Evolutionary conservation across 2,797 vertebrate genomes (phyloP).

Genomic region (Limosa lapponica): DNA sequence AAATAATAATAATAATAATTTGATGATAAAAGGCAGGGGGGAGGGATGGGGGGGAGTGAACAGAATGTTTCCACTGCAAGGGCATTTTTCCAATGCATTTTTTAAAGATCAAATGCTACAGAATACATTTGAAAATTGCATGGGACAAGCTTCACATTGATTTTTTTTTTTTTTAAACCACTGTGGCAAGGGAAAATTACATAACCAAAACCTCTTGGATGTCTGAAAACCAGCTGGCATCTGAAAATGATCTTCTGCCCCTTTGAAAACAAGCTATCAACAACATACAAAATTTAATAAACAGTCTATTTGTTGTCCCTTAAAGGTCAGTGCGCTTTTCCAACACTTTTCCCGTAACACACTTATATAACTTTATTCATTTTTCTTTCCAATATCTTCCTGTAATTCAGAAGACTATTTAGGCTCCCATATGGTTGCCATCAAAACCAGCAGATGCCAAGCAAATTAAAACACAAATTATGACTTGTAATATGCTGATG

Average conservation of each 20-base stretch:
- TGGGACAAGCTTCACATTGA: neutral
- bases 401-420: constrained; percentile 69
- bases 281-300: neutral
- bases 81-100: neutral
- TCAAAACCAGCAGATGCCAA: constrained; percentile 74
- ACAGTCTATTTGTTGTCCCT: neutral
- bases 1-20: neutral
- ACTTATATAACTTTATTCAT: constrained; percentile 46
- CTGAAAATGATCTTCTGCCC: neutral
- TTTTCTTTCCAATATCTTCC: constrained; percentile 44
- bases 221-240: neutral
- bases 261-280: neutral
- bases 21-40: neutral
- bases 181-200: neutral
- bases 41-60: neutral
- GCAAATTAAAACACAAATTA: constrained; percentile 76
- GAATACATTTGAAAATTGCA: neutral
- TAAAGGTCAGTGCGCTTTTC: constrained; percentile 28
- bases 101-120: neutral
- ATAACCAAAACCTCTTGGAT: neutral
- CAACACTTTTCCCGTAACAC: constrained; percentile 19
- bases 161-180: neutral
- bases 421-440: constrained; percentile 69
- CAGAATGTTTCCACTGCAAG: neutral
- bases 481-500: constrained; percentile 69